phyloP scores from a whole-genome alignment of 1,140 invertebrate genomes.

The Trinorchestia longiramus region DNA sequence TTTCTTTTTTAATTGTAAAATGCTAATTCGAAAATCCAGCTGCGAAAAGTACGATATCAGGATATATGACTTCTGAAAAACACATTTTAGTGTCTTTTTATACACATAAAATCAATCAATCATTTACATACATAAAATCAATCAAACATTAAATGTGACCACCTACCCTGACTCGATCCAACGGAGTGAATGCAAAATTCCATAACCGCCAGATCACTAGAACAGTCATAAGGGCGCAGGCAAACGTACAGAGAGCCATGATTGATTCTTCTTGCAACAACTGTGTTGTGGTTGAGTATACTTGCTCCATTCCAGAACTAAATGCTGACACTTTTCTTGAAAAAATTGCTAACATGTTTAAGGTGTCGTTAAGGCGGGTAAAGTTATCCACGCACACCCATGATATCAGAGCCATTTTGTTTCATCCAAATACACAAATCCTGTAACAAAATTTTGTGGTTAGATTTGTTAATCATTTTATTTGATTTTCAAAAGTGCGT shows the following conservation, averaged over 20 bases:
- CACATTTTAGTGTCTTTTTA: neutral
- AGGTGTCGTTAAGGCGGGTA: neutral
- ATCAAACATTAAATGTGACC: neutral
- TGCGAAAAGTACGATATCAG: too few species aligned
- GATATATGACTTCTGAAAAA: neutral
- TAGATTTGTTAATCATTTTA: neutral
- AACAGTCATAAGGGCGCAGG: neutral
- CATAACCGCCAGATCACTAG: neutral
- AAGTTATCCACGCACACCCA: neutral
- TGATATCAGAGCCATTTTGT: neutral
- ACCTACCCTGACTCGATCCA: constrained; percentile 5
- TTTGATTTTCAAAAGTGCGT: neutral
- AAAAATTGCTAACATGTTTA: neutral
- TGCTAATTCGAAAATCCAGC: too few species aligned
- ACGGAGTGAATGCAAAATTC: neutral
- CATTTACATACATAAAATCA: too few species aligned
- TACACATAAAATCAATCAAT: too few species aligned
- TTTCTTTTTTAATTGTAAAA: too few species aligned
- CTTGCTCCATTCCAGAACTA: neutral
- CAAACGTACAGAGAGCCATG: neutral
- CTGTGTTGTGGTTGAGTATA: neutral
- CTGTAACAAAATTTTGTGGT: neutral
- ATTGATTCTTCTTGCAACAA: neutral
- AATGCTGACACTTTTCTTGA: neutral
- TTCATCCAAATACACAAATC: neutral